Percentiles rank a stretch among this genome's conserved stretches.
phyloP scores from a whole-genome alignment of 2,888 invertebrate genomes.

The Mongoloraphidia duomilia region DNA sequence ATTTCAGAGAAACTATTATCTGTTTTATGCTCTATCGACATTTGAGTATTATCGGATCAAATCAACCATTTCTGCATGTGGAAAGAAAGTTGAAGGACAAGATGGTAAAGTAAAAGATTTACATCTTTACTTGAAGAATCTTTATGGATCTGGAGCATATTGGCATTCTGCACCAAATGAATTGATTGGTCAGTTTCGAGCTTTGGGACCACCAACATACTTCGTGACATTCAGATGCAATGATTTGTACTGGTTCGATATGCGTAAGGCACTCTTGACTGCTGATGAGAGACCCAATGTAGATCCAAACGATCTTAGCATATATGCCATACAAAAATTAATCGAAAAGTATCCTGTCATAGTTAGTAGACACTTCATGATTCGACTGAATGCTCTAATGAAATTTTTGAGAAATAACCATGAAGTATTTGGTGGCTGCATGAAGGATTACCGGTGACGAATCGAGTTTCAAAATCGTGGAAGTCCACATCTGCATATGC shows the following conservation, averaged over 20 bases:
- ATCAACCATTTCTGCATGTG: constrained; percentile 13
- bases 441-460: too few species aligned
- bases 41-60: constrained; percentile 14
- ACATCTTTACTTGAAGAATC: constrained; percentile 17
- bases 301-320: constrained; percentile 4
- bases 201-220: constrained; percentile 16
- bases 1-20: constrained; percentile 15
- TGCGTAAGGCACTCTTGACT: constrained; percentile 16
- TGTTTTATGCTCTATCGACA: constrained; percentile 15
- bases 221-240: constrained; percentile 13
- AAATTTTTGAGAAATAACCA: too few species aligned
- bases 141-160: constrained; percentile 16
- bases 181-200: constrained; percentile 14
- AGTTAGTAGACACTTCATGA: constrained; percentile 12
- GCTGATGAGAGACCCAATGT: constrained; percentile 13
- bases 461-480: too few species aligned
- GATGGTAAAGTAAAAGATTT: too few species aligned
- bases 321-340: constrained; percentile 2
- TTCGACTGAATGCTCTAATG: too few species aligned
- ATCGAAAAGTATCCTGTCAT: constrained; percentile 9
- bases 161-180: constrained; percentile 12
- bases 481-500: too few species aligned
- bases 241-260: constrained; percentile 18
- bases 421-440: too few species aligned
- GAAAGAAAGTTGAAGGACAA: constrained; percentile 11